Percentiles rank a stretch among this genome's conserved stretches.
These are phyloP conservation scores for Pogona vitticeps DNA, from an alignment of 2,113 vertebrate genomes.

Conservation along the genomic window DNA sequence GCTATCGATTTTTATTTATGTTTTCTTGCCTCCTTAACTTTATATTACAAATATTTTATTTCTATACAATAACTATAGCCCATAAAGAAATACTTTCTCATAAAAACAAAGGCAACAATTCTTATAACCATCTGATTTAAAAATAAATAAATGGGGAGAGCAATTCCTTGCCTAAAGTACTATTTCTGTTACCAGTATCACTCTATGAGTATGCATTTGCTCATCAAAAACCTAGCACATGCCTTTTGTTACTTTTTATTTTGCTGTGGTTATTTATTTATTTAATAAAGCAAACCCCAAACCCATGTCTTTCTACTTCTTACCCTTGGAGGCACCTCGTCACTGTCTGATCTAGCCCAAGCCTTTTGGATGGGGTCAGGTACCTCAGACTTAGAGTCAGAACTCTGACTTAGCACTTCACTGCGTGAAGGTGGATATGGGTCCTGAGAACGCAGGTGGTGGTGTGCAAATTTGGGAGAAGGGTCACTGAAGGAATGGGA, in stretches of 20 bases:
- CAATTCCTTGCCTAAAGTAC: constrained; percentile 51
- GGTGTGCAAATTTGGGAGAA: constrained; percentile 92
- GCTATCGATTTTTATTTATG: constrained; percentile 50
- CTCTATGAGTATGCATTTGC: constrained; percentile 19
- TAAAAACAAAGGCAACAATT: constrained; percentile 43
- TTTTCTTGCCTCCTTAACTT: constrained; percentile 56
- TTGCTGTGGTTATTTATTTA: background rate
- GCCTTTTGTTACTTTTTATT: constrained; percentile 47
- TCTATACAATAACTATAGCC: constrained; percentile 52
- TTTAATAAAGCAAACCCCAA: constrained; percentile 50
- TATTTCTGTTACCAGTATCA: constrained; percentile 34
- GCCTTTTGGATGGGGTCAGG: constrained; percentile 83
- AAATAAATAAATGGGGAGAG: constrained; percentile 15
- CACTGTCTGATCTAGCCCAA: constrained; percentile 89
- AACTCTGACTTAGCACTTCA: constrained; percentile 86
- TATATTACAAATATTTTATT: constrained; percentile 54
- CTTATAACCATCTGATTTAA: background rate
- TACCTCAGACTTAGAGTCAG: constrained; percentile 84
- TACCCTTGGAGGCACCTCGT: constrained; percentile 93
- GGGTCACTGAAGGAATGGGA: constrained; percentile 93
- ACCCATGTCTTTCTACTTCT: constrained; percentile 83
- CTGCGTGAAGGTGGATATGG: constrained; percentile 87
- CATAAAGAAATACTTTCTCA: constrained; percentile 46
- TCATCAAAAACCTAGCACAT: constrained; percentile 55
- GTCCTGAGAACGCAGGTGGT: constrained; percentile 92